Conservation (phyloP, 2,888 invertebrate genomes). For the Ecdyonurus torrentis region DNA sequence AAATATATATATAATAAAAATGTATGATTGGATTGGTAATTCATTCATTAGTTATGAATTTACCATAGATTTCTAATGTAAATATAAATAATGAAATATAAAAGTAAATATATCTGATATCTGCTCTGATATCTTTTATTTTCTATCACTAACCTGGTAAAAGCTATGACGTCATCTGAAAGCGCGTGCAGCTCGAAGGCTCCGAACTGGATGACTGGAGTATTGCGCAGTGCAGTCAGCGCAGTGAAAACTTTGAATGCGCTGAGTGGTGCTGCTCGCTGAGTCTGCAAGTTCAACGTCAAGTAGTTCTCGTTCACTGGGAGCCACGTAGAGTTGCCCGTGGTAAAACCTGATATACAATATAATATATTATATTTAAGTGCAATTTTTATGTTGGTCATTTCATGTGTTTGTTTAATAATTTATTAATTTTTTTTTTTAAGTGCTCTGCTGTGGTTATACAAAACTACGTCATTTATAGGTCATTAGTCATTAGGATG, state of each 20-base stretch:
- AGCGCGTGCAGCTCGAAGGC: background rate
- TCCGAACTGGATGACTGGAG: constrained; percentile 9
- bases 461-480: no score
- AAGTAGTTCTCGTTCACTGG: constrained; percentile 18
- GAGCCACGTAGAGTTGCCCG: constrained; percentile 17
- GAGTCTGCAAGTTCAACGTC: constrained; percentile 17
- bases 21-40: no score
- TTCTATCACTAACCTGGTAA: no score
- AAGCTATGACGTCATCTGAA: background rate
- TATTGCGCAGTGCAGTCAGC: constrained; percentile 13
- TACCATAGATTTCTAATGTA: no score
- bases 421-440: background rate
- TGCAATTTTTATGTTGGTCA: background rate
- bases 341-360: constrained; percentile 17
- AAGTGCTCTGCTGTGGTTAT: no score
- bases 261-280: constrained; percentile 10
- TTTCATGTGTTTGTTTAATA: background rate
- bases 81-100: no score
- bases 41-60: no score
- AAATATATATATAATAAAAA: no score
- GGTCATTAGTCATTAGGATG: no score
- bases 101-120: no score
- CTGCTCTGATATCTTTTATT: no score
- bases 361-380: background rate
- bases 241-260: constrained; percentile 14